phyloP scores from a whole-genome alignment of 2,113 vertebrate genomes.

The Phrynocephalus versicolor region DNA sequence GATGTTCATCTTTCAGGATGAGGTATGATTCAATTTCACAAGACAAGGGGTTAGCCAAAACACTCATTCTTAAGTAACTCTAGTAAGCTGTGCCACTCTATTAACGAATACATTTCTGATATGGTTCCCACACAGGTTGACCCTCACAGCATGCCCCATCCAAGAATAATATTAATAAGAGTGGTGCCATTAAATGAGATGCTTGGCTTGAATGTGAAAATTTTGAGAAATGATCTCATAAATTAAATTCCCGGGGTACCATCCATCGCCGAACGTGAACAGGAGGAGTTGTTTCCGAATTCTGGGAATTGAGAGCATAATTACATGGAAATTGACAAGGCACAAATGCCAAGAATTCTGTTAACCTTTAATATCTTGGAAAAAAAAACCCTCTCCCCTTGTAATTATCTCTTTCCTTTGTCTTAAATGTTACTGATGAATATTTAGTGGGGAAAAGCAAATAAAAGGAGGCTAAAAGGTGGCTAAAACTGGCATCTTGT shows the following conservation, averaged over 20 bases:
- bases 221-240: conserved; percentile 77
- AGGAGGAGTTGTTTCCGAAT: conserved; percentile 77
- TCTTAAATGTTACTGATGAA: conserved; percentile 83
- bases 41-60: background rate
- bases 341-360: conserved; percentile 85
- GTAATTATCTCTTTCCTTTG: conserved; percentile 82
- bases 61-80: background rate
- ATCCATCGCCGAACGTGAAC: conserved; percentile 74
- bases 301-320: conserved; percentile 84
- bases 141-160: conserved; percentile 48
- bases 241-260: conserved; percentile 80
- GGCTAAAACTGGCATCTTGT: conserved; percentile 38
- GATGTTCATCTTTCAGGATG: background rate
- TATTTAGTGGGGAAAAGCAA: conserved; percentile 77
- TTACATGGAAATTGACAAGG: conserved; percentile 82
- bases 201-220: conserved; percentile 70
- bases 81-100: background rate
- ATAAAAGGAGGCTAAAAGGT: conserved; percentile 66
- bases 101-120: conserved; percentile 44
- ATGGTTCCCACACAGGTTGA: conserved; percentile 56
- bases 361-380: conserved; percentile 83
- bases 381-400: conserved; percentile 76
- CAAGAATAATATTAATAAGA: conserved; percentile 78
- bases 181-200: conserved; percentile 68
- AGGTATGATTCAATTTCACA: background rate